Conservation (phyloP, 1,140 invertebrate species). For the Brachionus sp. region DNA sequence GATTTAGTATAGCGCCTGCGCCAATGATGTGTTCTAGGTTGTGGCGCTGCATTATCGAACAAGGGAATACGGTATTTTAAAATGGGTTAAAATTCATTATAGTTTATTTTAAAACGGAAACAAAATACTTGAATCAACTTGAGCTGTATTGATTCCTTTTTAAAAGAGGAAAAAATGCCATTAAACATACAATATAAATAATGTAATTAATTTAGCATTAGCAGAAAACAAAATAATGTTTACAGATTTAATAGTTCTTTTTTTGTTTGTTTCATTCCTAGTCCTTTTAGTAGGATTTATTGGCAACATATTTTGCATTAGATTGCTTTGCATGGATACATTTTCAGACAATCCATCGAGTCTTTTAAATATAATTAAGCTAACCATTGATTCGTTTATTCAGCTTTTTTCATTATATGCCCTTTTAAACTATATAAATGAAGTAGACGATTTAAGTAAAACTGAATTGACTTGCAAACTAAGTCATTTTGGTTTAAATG, state of each 20-base stretch:
- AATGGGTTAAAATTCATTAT: conserved; percentile 4
- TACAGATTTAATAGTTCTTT: not conserved
- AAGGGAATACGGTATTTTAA: no score
- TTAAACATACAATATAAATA: not conserved
- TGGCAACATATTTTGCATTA: not conserved
- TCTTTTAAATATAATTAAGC: not conserved
- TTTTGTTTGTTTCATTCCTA: not conserved
- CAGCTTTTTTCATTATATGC: not conserved
- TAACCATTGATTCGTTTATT: not conserved
- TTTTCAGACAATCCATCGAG: not conserved
- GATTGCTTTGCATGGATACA: not conserved
- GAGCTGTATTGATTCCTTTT: not conserved
- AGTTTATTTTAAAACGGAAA: not conserved
- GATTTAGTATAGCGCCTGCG: no score
- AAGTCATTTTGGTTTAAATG: not conserved
- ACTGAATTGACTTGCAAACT: not conserved
- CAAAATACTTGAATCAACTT: not conserved
- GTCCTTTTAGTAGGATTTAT: not conserved
- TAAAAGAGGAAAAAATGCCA: not conserved
- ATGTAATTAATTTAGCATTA: no score
- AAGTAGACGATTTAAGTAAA: not conserved
- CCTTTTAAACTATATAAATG: not conserved
- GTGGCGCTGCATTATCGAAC: no score
- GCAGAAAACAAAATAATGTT: not conserved
- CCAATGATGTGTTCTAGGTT: no score